These are phyloP conservation scores for Eupleurogrammus muticus DNA, from an alignment of 2,797 vertebrate genomes.

Conservation along the genomic window DNA sequence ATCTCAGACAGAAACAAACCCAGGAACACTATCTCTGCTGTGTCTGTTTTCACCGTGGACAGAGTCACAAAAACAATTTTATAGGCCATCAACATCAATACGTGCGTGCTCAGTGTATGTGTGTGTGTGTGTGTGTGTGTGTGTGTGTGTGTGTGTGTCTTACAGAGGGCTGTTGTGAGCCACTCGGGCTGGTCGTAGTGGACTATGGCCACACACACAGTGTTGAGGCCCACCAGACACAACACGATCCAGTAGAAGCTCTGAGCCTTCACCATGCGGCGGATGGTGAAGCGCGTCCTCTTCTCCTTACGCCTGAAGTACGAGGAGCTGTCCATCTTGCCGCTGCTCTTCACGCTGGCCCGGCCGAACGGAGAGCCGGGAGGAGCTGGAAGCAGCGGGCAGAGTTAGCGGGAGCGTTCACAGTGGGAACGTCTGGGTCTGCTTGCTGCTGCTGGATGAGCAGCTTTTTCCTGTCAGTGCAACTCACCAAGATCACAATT, in stretches of 20 bases:
- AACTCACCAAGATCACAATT: no score
- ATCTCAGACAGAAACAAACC: constrained; percentile 97
- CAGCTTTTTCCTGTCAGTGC: no score
- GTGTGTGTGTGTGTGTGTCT: constrained; percentile 61
- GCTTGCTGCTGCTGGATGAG: no score
- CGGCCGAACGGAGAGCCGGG: constrained; percentile 94
- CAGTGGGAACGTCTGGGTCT: constrained; percentile 23
- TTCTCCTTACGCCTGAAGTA: constrained; percentile 97
- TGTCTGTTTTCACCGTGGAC: constrained; percentile 53
- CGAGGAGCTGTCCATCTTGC: constrained; percentile 91
- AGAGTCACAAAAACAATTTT: background rate
- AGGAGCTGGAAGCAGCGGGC: constrained; percentile 57
- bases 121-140: no score
- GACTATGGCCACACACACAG: constrained; percentile 94
- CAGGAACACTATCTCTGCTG: constrained; percentile 95
- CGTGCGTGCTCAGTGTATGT: background rate
- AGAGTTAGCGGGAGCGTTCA: no score
- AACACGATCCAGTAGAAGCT: constrained; percentile 98
- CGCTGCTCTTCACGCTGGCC: constrained; percentile 91
- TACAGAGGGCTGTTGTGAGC: constrained; percentile 93
- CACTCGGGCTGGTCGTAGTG: constrained; percentile 94
- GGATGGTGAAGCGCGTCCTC: constrained; percentile 94
- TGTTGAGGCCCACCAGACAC: constrained; percentile 96
- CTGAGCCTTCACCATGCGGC: constrained; percentile 97
- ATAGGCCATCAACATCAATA: background rate